Evolutionary conservation across 1,140 invertebrate species (phyloP).

Genomic region (Gryllus bimaculatus): DNA sequence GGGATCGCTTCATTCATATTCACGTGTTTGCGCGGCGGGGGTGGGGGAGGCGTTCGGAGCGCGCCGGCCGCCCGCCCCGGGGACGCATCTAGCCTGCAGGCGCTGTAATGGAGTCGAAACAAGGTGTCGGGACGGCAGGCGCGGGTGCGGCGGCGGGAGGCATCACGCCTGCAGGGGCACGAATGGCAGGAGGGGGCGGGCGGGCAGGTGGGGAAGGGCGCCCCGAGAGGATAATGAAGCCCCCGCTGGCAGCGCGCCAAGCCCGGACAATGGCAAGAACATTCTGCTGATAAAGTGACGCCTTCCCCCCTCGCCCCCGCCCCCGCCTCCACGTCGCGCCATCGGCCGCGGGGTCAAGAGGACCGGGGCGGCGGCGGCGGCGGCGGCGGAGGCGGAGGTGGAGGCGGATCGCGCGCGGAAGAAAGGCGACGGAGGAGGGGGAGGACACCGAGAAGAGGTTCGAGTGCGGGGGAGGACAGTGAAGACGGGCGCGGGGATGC

Average conservation of each 20-base stretch:
- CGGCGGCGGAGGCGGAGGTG: too few relatives aligned
- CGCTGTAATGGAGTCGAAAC: not conserved
- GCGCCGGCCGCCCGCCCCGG: too few relatives aligned
- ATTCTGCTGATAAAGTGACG: constrained; percentile 4
- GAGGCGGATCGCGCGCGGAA: not conserved
- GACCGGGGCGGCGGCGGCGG: too few relatives aligned
- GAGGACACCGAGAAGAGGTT: not conserved
- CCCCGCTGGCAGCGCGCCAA: not conserved
- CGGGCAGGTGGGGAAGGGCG: not conserved
- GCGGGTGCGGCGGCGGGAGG: too few relatives aligned
- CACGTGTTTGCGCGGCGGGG: not conserved
- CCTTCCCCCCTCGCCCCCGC: not conserved
- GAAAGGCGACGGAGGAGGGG: not conserved
- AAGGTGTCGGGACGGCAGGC: not conserved
- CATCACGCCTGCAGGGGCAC: too few relatives aligned
- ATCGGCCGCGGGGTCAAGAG: not conserved
- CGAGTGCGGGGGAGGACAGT: not conserved
- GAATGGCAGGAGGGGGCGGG: not conserved
- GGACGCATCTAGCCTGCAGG: not conserved
- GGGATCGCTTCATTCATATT: not conserved
- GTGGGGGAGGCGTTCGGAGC: too few relatives aligned
- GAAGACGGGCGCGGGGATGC: too few relatives aligned
- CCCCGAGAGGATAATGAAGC: not conserved
- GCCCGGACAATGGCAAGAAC: not conserved
- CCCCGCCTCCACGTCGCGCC: not conserved